phyloP scores from a whole-genome alignment of 1,140 invertebrate genomes.

The Chrysomallon squamiferum region DNA sequence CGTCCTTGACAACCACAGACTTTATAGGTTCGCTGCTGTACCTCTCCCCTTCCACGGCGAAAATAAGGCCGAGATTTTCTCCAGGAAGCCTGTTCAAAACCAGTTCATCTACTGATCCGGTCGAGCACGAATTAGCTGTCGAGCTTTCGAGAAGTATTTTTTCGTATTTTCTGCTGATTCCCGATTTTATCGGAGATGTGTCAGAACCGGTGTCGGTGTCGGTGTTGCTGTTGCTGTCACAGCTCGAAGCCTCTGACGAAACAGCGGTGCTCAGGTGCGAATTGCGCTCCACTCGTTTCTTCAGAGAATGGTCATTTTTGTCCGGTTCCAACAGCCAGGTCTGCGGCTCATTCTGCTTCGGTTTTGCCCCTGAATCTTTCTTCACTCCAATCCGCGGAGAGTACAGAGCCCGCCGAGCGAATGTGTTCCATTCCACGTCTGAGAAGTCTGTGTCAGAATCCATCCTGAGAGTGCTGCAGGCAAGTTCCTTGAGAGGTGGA shows the following conservation, averaged over 20 bases:
- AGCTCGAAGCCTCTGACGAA: not conserved
- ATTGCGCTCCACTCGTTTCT: too few relatives aligned
- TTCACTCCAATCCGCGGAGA: slow-evolving; percentile 2
- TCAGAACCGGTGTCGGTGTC: slow-evolving; percentile 11
- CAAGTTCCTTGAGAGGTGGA: not conserved
- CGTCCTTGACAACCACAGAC: slow-evolving; percentile 85
- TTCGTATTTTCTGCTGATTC: not conserved
- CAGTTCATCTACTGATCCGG: slow-evolving; percentile 65
- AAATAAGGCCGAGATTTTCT: slow-evolving; percentile 86
- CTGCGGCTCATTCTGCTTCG: too few relatives aligned
- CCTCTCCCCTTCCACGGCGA: slow-evolving; percentile 89
- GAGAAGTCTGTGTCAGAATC: slow-evolving; percentile 26
- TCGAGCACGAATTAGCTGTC: slow-evolving; percentile 3
- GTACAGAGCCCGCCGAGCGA: slow-evolving; percentile 9
- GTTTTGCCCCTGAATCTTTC: too few relatives aligned
- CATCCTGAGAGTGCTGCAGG: slow-evolving; percentile 3
- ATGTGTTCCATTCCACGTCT: slow-evolving; percentile 20
- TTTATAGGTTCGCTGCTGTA: slow-evolving; percentile 71
- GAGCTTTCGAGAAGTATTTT: too few relatives aligned
- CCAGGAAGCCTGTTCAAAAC: slow-evolving; percentile 82
- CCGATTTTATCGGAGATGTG: slow-evolving; percentile 6
- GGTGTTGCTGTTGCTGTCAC: not conserved
- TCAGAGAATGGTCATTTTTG: too few relatives aligned
- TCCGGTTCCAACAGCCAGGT: too few relatives aligned
- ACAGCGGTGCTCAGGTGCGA: not conserved